Evolutionary conservation across 1,140 invertebrate genomes (phyloP).

Genomic region (Cataglyphis hispanica): DNA sequence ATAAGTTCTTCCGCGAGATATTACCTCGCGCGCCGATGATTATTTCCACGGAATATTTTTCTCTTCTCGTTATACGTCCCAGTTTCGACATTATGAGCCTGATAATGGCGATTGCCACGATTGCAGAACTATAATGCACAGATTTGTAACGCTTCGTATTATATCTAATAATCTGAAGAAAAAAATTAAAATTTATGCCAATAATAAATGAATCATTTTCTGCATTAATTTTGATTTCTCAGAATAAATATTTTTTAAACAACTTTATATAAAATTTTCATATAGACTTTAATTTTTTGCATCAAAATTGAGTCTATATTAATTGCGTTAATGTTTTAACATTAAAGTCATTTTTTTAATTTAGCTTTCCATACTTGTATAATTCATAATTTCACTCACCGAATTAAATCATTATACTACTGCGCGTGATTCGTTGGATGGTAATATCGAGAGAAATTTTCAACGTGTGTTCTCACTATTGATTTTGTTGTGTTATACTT

Average conservation of each 20-base stretch:
- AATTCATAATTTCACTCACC: no score
- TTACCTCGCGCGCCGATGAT: conserved; percentile 32
- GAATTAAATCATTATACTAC: no score
- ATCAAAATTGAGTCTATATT: no score
- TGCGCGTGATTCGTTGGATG: conserved; percentile 2
- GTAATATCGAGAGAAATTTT: conserved; percentile 24
- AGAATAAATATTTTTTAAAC: no score
- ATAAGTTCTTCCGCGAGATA: conserved; percentile 36
- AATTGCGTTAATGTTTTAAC: no score
- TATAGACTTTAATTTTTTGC: no score
- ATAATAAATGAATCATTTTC: no score
- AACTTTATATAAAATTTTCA: no score
- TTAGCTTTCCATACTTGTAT: no score
- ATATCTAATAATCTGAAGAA: not conserved
- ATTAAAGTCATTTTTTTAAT: no score
- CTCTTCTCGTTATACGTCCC: not conserved
- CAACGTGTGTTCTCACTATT: not conserved
- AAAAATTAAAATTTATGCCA: not conserved
- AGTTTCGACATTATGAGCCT: conserved; percentile 12
- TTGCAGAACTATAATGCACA: not conserved
- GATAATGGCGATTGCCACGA: not conserved
- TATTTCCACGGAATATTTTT: conserved; percentile 27
- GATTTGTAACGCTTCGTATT: not conserved
- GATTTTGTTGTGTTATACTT: no score
- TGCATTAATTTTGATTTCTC: no score